Evolutionary conservation across 2,797 vertebrate genomes (phyloP), one percentile per base, ranked within the genome.

Genomic region (Somateria mollissima): DNA sequence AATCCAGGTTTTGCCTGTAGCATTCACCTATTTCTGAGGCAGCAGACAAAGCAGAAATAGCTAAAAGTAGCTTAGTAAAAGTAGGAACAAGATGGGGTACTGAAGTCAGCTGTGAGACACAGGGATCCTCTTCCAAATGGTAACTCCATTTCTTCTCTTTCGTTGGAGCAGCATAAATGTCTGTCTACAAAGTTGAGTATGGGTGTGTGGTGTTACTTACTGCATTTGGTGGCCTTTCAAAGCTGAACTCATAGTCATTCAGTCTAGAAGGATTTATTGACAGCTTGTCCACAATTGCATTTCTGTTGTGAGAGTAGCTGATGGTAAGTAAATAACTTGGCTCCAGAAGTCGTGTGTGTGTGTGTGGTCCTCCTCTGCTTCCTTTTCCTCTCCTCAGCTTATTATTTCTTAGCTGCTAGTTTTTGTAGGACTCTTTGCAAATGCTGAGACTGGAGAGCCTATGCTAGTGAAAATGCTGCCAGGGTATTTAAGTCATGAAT

Each of bases 191-290:
- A 54, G 67, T 78, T 16, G 41, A 49, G n/a, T 60, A 30, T 34
- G 45, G 86, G 74, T 66, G 36, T 5, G 2, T 72, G 85, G 11
- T 67, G 41, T 79, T 83, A 25, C 17, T 91, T 83, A 28, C 17
- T 91, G 73, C 51, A 8, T 92, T 94, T 78, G 34, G 30, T 90
- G 34, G 34, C 58, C 22, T 84, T 92, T 91, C 62, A 65, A 66
- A 84, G 51, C 60, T 73, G 70, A 72, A 43, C 58, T 90, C 20
- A 2, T 41, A 36, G 41, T 77, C 62, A 75, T 86, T 88, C 41
- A 65, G 37, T 92, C 70, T 27, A 34, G 72, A 56, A 84, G 61
- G 76, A 57, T 91, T 60, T 85, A 65, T 77, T 8, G 24, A 32
- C 19, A 43, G 18, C 76, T 92, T 87, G 45, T 73, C 41, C 36